phyloP scores from a whole-genome alignment of 1,140 invertebrate species.

The Pseudobourletiella spinata region DNA sequence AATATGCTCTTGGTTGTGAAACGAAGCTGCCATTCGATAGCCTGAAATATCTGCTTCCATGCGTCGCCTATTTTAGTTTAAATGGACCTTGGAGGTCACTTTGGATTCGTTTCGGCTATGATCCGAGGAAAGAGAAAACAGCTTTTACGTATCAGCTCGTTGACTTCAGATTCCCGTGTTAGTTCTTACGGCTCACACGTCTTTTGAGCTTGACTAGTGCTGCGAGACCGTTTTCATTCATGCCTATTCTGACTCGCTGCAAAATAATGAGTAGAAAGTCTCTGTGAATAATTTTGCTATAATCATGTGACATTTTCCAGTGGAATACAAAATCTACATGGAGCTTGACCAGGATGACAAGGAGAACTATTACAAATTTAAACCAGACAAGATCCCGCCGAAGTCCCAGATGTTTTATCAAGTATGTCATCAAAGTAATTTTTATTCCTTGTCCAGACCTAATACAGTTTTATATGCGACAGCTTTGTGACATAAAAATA shows the following conservation, averaged over 20 bases:
- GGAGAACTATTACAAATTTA: conserved; percentile 49
- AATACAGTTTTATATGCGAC: conserved; percentile 24
- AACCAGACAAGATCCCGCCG: conserved; percentile 58
- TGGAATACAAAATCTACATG: conserved; percentile 1
- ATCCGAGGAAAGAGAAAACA: conserved; percentile 67
- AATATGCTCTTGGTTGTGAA: conserved; percentile 57
- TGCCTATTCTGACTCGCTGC: no score
- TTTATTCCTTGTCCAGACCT: no score
- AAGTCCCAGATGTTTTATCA: conserved; percentile 75
- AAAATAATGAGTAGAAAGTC: conserved; percentile 39
- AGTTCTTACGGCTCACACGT: no score
- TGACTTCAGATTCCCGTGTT: conserved; percentile 68
- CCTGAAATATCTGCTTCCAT: conserved; percentile 69
- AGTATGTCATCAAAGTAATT: conserved; percentile 42
- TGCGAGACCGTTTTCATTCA: no score
- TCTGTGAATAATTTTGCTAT: not conserved
- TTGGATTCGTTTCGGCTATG: conserved; percentile 77
- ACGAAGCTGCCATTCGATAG: conserved; percentile 53
- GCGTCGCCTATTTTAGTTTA: conserved; percentile 70
- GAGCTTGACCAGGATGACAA: conserved; percentile 5
- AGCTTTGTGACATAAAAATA: conserved; percentile 77
- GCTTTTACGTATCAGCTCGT: conserved; percentile 74
- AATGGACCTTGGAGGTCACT: conserved; percentile 80
- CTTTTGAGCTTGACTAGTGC: no score
- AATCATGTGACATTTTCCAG: not conserved